Percentiles rank a stretch among this genome's conserved stretches.
Conservation (phyloP, 1,140 invertebrate species). For the Heterodera schachtii region DNA sequence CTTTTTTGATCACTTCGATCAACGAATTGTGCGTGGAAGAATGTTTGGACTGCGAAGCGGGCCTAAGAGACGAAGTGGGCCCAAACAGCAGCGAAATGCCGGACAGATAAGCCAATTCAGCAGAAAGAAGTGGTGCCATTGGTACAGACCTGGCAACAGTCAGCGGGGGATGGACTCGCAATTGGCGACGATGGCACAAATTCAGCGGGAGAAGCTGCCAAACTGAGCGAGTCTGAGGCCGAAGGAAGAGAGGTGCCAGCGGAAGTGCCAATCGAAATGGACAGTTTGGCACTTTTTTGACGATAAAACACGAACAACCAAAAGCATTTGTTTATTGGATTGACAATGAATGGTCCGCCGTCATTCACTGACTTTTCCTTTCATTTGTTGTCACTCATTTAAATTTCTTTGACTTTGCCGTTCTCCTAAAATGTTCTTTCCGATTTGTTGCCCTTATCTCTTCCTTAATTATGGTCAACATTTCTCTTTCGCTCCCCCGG, state of each 20-base stretch:
- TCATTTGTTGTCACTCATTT: no score
- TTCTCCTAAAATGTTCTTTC: not conserved
- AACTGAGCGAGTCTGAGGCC: not conserved
- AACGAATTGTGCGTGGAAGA: constrained; percentile 7
- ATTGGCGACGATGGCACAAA: not conserved
- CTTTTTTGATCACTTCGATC: not conserved
- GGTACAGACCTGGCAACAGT: not conserved
- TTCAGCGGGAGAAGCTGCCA: not conserved
- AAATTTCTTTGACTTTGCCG: not conserved
- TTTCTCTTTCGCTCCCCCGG: not conserved
- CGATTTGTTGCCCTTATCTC: constrained; percentile 1
- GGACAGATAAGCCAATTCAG: not conserved
- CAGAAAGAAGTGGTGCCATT: not conserved
- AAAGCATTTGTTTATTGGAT: no score
- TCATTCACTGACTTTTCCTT: no score
- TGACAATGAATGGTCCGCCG: no score
- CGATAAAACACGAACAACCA: no score
- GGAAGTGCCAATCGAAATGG: not conserved
- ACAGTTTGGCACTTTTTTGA: no score
- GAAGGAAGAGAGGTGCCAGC: not conserved
- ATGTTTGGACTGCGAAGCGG: not conserved
- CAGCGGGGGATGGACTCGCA: not conserved
- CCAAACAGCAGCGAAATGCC: not conserved
- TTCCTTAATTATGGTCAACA: constrained; percentile 8
- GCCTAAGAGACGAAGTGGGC: not conserved